Base-by-base conservation (phyloP, 2,113 vertebrate genomes). In the Lonchura striata region DNA sequence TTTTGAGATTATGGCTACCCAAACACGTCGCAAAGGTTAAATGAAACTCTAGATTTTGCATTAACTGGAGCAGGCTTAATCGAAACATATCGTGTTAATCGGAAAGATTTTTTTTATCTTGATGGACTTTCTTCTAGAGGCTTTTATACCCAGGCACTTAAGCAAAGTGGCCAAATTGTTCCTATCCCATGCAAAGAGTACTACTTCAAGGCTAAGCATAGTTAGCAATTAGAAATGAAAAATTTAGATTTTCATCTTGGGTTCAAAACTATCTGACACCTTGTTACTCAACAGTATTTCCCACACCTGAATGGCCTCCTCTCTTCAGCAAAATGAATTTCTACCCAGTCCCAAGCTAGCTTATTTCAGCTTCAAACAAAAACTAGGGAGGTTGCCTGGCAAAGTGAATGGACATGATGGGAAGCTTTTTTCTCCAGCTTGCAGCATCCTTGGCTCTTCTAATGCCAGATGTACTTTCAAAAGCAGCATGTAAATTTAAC, bases 21-120 rank as follows among this genome's bases (percentile, higher is more conserved):
- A 65, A 68, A 56, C 7, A 13, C 13, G 18, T 30, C 54, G 30
- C 28, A 52, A 76, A 84, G 14, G 13, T 46, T 57, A 42, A 66
- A 66, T 21, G 13, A 76, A 42, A 85, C 25, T 65, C 53, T 8
- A 24, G 18, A 46, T 86, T 74, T 81, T 41, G 35, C 4, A 7
- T 61, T 65, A 77, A 35, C 33, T 69, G 41, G 35, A 76, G 27
- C 13, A 41, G 24, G 12, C 33, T 84, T 69, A 64, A 89, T n/a
- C 1, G 10, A 83, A 88, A 71, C 4, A 17, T 15, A 33, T 4
- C 0, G 0, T 7, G 72, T 47, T 74, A 72, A 59, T 77, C 20
- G 54, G 33, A 76, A 89, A 72, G 53, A 35, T 25, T 65, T 68
- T 0, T 65, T 71, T 82, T 16, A 61, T 47, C 52, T 63, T 35